Evolutionary conservation across 1,140 invertebrate genomes (phyloP).

Genomic region (Lucilia sericata): DNA sequence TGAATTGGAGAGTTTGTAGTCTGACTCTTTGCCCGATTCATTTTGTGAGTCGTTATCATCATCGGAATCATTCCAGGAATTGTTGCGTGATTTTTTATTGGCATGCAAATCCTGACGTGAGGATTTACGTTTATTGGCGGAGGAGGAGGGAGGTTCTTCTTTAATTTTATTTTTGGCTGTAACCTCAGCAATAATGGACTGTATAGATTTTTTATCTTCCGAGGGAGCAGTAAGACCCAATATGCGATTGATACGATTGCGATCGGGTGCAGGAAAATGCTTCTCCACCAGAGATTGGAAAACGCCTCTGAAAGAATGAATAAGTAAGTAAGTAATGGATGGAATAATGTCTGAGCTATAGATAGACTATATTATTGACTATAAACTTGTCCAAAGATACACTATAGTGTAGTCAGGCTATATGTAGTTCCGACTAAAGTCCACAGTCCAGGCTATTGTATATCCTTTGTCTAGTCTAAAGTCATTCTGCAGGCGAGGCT

Average conservation of each 20-base stretch:
- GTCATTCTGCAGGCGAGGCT: no score
- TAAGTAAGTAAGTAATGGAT: neutral
- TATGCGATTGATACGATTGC: conserved; percentile 84
- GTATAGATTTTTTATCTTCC: conserved; percentile 42
- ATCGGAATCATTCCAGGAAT: conserved; percentile 61
- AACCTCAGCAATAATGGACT: conserved; percentile 49
- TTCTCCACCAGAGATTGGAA: conserved; percentile 96
- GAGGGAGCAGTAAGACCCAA: conserved; percentile 78
- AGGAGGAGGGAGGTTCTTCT: conserved; percentile 46
- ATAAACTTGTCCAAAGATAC: no score
- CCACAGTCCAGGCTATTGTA: no score
- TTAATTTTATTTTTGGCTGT: conserved; percentile 36
- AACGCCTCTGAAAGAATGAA: conserved; percentile 78
- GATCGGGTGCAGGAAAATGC: conserved; percentile 95
- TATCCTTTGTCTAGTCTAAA: no score
- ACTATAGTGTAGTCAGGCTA: no score
- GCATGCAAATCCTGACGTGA: conserved; percentile 27
- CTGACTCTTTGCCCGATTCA: conserved; percentile 52
- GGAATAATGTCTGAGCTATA: no score
- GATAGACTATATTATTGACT: no score
- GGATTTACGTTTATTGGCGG: conserved; percentile 49
- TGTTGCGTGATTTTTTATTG: conserved; percentile 57
- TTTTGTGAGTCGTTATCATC: conserved; percentile 57
- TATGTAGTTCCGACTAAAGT: no score
- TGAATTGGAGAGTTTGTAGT: conserved; percentile 48